Evolutionary conservation across 2,888 invertebrate genomes (phyloP).

Genomic region (Subacronicta megacephala): DNA sequence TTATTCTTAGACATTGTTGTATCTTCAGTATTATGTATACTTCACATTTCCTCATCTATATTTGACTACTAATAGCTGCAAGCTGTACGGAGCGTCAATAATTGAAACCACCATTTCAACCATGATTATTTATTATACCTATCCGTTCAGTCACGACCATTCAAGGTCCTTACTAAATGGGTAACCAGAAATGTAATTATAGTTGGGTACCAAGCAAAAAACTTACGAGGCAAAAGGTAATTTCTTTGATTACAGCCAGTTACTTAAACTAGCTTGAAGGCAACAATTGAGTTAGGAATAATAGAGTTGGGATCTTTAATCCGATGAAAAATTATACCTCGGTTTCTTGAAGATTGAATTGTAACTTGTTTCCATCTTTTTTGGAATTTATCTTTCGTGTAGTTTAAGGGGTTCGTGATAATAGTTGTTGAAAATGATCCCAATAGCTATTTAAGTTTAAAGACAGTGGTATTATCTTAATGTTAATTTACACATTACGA

Average conservation of each 20-base stretch:
- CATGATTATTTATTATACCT: constrained; percentile 65
- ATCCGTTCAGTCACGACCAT: constrained; percentile 75
- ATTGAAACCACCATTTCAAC: constrained; percentile 70
- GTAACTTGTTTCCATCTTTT: too few species aligned
- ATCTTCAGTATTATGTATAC: constrained; percentile 31
- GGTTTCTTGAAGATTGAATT: neutral
- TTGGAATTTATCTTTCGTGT: too few species aligned
- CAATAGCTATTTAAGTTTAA: too few species aligned
- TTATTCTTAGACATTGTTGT: constrained; percentile 43
- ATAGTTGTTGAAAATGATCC: too few species aligned
- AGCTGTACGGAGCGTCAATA: constrained; percentile 64
- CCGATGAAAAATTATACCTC: neutral
- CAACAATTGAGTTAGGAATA: constrained; percentile 40
- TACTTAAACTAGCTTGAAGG: constrained; percentile 34
- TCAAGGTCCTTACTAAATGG: constrained; percentile 75
- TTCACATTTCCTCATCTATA: constrained; percentile 56
- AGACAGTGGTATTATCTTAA: too few species aligned
- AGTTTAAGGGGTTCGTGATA: too few species aligned
- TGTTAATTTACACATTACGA: too few species aligned
- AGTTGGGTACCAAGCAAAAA: constrained; percentile 60
- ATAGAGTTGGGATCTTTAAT: constrained; percentile 16
- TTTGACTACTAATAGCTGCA: constrained; percentile 54
- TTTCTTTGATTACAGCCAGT: constrained; percentile 55
- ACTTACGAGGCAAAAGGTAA: constrained; percentile 58
- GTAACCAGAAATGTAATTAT: constrained; percentile 74